phyloP scores from a whole-genome alignment of 1,140 invertebrate species.

The Drosophila nigrodunni region DNA sequence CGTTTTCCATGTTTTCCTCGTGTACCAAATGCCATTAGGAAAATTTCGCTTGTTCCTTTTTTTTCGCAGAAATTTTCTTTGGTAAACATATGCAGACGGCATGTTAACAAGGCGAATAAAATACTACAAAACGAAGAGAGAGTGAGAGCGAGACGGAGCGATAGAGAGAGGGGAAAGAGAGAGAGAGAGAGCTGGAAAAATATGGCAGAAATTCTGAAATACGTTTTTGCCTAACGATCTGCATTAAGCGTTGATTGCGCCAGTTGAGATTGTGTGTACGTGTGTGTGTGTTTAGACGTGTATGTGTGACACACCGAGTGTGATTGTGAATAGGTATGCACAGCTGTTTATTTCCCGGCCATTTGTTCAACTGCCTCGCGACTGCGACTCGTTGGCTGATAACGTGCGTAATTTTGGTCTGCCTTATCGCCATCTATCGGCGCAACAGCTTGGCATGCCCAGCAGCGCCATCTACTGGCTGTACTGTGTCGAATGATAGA shows the following conservation, averaged over 20 bases:
- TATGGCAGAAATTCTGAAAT: conserved; percentile 38
- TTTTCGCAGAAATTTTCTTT: conserved; percentile 45
- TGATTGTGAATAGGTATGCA: conserved; percentile 2
- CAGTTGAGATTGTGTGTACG: conserved; percentile 33
- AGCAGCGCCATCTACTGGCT: too few relatives aligned
- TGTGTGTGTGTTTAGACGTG: neutral
- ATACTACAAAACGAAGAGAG: conserved; percentile 46
- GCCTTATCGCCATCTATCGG: conserved; percentile 27
- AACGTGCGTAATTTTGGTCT: neutral
- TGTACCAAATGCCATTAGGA: conserved; percentile 68
- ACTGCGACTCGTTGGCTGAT: neutral
- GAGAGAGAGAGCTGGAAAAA: conserved; percentile 21
- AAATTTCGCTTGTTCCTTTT: conserved; percentile 52
- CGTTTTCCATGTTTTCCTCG: conserved; percentile 35
- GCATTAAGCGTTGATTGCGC: conserved; percentile 79
- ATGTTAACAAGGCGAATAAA: conserved; percentile 80
- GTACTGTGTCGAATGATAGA: too few relatives aligned
- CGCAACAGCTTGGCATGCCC: neutral
- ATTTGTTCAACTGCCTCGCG: conserved; percentile 1
- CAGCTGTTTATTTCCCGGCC: conserved; percentile 16
- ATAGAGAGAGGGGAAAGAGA: neutral
- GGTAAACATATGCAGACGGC: conserved; percentile 76
- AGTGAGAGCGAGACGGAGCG: neutral
- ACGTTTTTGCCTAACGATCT: conserved; percentile 79
- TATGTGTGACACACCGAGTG: neutral